Evolutionary conservation across 2,113 vertebrate species (phyloP).

Genomic region (Bagarius yarrelli): DNA sequence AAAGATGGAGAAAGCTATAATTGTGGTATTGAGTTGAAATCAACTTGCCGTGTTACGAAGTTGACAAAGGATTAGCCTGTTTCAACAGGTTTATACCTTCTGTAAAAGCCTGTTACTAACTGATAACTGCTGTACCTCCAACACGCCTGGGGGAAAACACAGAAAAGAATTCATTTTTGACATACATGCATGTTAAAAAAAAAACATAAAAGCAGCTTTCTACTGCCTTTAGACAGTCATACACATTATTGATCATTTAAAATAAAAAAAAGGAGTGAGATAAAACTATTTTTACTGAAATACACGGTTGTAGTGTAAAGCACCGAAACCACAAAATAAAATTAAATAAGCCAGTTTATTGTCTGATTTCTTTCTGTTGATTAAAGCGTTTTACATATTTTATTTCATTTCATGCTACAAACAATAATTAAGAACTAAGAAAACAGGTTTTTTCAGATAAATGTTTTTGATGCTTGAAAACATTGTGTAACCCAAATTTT

Average conservation of each 20-base stretch:
- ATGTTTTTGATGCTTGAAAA: no score
- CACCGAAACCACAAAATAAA: no score
- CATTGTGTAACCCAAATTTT: neutral
- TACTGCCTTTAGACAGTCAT: neutral
- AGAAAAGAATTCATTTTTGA: neutral
- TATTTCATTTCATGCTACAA: neutral
- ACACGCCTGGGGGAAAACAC: neutral
- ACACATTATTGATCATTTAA: neutral
- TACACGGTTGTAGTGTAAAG: no score
- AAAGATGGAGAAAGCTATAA: neutral
- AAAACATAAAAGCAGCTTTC: neutral
- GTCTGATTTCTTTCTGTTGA: no score
- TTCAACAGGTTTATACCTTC: constrained; percentile 5
- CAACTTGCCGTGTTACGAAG: constrained; percentile 7
- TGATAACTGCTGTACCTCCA: neutral
- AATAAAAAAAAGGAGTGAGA: neutral
- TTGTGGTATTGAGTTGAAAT: neutral
- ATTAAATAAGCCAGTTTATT: no score
- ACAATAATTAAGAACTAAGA: neutral
- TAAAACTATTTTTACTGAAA: no score
- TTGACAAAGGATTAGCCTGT: constrained; percentile 23
- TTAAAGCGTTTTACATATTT: neutral
- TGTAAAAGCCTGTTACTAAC: neutral
- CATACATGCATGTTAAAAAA: neutral
- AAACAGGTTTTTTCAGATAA: constrained; percentile 6